These are phyloP conservation scores for Reticulitermes speratus DNA, from an alignment of 1,140 invertebrate species.

Conservation along the genomic window DNA sequence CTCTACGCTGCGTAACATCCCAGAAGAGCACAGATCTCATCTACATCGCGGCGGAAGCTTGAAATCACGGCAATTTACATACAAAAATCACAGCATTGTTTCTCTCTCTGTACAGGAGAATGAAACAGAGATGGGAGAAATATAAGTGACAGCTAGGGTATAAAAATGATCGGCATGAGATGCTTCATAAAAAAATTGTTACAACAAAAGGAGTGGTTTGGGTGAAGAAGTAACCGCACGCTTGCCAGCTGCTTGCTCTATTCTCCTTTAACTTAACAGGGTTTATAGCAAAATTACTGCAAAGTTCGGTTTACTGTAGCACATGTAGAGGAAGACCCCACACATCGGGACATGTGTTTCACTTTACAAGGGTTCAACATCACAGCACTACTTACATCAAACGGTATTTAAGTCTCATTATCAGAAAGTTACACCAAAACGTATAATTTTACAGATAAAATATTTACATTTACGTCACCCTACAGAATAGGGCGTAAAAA, in stretches of 20 bases:
- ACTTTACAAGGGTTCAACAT: neutral
- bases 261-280: no score
- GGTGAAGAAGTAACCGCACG: neutral
- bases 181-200: neutral
- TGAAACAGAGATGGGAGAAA: neutral
- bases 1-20: no score
- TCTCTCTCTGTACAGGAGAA: no score
- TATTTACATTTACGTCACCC: neutral
- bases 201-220: neutral
- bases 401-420: neutral
- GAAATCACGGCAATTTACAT: no score
- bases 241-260: neutral
- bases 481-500: neutral
- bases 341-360: neutral
- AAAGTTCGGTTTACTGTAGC: neutral
- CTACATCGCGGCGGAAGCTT: no score
- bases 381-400: no score
- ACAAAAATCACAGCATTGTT: no score
- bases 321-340: neutral
- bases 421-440: neutral
- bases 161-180: neutral
- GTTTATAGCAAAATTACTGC: neutral
- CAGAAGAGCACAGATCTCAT: no score
- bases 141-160: neutral
- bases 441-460: neutral